phyloP scores from a whole-genome alignment of 2,888 invertebrate genomes.

The Pachycephus smyrnensis region DNA sequence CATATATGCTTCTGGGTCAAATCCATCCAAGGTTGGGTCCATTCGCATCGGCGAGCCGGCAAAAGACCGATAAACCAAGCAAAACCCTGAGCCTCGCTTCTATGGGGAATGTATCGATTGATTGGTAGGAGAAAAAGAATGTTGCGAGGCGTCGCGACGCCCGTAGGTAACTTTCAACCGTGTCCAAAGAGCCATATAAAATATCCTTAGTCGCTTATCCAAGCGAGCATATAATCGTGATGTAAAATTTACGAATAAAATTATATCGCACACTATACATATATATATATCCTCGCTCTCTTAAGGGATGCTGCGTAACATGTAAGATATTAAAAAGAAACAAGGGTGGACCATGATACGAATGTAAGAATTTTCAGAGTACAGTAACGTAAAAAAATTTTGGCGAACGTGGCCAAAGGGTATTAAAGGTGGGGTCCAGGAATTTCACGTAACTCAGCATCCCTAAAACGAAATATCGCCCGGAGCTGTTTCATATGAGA shows the following conservation, averaged over 20 bases:
- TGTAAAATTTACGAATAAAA: not conserved
- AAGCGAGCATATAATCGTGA: too few relatives aligned
- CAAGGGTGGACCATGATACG: slow-evolving; percentile 10
- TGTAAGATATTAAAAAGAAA: slow-evolving; percentile 23
- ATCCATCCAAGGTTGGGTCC: not conserved
- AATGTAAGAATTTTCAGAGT: not conserved
- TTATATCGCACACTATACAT: too few relatives aligned
- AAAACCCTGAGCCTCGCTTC: not conserved
- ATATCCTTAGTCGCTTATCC: not conserved
- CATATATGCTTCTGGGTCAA: not conserved
- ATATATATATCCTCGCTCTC: not conserved
- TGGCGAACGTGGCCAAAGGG: too few relatives aligned
- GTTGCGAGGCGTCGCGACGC: not conserved
- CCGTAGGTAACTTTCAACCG: not conserved
- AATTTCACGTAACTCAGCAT: slow-evolving; percentile 27
- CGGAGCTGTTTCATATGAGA: slow-evolving; percentile 50
- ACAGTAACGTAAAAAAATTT: not conserved
- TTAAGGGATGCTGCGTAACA: not conserved
- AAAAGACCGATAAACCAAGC: not conserved
- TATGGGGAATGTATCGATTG: not conserved
- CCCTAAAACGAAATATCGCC: slow-evolving; percentile 49
- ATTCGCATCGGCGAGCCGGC: not conserved
- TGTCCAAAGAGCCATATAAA: not conserved
- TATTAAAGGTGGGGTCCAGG: not conserved
- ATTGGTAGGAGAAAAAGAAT: not conserved